Evolutionary conservation across 2,888 invertebrate genomes (phyloP), one percentile per base, ranked within the genome.

Genomic region (Notodonta dromedarius): DNA sequence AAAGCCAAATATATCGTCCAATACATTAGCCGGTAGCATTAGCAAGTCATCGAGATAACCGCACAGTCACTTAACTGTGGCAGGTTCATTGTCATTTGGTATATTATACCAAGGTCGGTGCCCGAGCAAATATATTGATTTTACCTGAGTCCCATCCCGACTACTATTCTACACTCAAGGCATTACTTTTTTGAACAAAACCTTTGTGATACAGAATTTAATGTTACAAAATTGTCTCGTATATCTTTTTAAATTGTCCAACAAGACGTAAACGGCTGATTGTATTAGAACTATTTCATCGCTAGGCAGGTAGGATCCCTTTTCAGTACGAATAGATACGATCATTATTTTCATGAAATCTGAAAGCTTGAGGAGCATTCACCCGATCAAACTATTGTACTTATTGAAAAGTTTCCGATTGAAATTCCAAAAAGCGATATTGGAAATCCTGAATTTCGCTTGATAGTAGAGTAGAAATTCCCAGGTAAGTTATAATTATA

Each of bases 291-390:
- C 11, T 7, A 40, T 56, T 42, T 53, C 32, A 32, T 53, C 13
- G 13, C 13, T 35, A 16, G 50, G 32, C 40, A 40, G 12, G 40
- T 12, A 11, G 16, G 24, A 24, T 32, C 56, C 54, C 35, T 32
- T 58, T 61, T 59, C 56, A 62, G 60, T 58, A 58, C 44, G 50
- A 59, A 58, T 60, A 56, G 53, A 62, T 55, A 54, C 50, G 48
- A 63, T 65, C 50, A 53, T 39, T 65, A 69, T 69, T 63, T 63
- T 61, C 59, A 66, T 63, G 67, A 66, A 58, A 63, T 60, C 14
- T 51, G 24, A 57, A 54, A 46, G 59, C 52, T 59, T 61, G 40
- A 53, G 44, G 8, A 54, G 35, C 14, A 59, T 53, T 56, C 32
- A 35, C 16, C 52, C 54, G 57, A 67, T 35, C 6, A 35, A 53